Conservation (phyloP, 2,797 vertebrate genomes). For the Gymnopithys bicolor region DNA sequence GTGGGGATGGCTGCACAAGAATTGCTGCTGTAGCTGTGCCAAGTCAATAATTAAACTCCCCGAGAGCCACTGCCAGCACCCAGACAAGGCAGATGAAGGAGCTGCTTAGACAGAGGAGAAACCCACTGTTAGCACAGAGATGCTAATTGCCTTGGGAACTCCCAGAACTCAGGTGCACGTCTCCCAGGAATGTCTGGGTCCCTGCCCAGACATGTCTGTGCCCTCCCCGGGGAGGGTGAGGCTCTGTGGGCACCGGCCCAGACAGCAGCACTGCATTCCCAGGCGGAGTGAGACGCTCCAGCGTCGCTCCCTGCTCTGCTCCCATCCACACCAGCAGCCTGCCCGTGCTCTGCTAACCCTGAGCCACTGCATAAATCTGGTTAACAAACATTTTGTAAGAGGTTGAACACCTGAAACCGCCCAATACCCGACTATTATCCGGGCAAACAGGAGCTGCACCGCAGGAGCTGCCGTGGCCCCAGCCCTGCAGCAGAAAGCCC, state of each 20-base stretch:
- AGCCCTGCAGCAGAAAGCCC: neutral
- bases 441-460: neutral
- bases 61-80: neutral
- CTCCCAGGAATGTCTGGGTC: constrained; percentile 53
- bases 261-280: neutral
- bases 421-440: neutral
- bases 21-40: neutral
- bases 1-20: neutral
- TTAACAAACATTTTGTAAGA: neutral
- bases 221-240: neutral
- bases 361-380: accelerated
- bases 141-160: constrained; percentile 40
- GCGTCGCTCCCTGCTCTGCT: neutral
- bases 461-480: neutral
- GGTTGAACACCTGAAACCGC: neutral
- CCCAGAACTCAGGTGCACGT: constrained; percentile 12
- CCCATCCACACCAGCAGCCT: neutral
- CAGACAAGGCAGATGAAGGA: constrained; percentile 18
- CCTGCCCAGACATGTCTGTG: neutral
- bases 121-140: neutral
- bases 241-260: neutral
- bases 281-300: neutral
- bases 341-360: neutral
- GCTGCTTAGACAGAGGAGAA: constrained; percentile 48
- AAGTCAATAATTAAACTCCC: neutral